phyloP scores from a whole-genome alignment of 2,888 invertebrate species.

The Melanostoma scalare region DNA sequence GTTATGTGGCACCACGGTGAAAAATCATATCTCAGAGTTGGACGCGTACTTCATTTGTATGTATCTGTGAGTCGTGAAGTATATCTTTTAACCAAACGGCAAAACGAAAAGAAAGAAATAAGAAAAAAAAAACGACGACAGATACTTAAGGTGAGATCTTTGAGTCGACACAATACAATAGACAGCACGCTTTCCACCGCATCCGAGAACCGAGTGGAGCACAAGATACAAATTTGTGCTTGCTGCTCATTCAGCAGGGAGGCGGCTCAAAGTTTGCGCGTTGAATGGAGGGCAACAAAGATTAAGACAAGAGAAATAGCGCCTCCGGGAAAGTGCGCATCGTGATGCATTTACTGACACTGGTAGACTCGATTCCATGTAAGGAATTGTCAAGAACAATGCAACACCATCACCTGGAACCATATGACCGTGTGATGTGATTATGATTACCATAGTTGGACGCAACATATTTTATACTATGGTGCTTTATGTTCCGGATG shows the following conservation, averaged over 20 bases:
- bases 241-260: slow-evolving; percentile 3
- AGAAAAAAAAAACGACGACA: slow-evolving; percentile 12
- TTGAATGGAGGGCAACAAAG: slow-evolving; percentile 44
- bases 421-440: slow-evolving; percentile 54
- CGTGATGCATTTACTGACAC: not conserved
- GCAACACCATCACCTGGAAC: slow-evolving; percentile 66
- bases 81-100: not conserved
- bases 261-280: not conserved
- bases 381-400: slow-evolving; percentile 65
- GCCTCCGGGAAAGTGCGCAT: slow-evolving; percentile 42
- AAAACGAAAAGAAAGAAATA: not conserved
- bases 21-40: slow-evolving; percentile 14
- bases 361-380: slow-evolving; percentile 35
- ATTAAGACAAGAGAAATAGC: slow-evolving; percentile 50
- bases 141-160: slow-evolving; percentile 68
- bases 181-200: slow-evolving; percentile 49
- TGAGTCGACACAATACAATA: slow-evolving; percentile 44
- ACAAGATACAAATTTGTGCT: slow-evolving; percentile 18
- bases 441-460: slow-evolving; percentile 54
- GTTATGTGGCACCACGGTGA: not conserved
- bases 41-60: slow-evolving; percentile 23
- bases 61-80: slow-evolving; percentile 44
- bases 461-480: not conserved
- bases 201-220: slow-evolving; percentile 1
- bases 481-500: slow-evolving; percentile 45